Conservation (phyloP, 2,888 invertebrate species). For the Gandaritis pyraliata region DNA sequence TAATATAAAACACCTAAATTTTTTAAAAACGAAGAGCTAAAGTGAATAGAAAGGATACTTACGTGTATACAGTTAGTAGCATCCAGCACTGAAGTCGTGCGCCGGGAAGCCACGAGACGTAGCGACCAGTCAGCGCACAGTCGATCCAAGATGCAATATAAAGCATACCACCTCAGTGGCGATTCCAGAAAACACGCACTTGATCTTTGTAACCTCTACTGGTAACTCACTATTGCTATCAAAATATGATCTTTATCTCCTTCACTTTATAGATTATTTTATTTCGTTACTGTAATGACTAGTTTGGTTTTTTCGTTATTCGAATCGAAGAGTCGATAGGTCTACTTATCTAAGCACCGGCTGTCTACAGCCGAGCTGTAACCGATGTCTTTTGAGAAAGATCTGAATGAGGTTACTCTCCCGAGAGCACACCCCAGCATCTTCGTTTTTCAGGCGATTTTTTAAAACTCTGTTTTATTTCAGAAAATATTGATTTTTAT, state of each 20-base stretch:
- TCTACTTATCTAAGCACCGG: conserved; percentile 83
- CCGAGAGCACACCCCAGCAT: conserved; percentile 81
- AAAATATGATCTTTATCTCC: conserved; percentile 53
- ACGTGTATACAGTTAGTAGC: conserved; percentile 89
- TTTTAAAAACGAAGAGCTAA: conserved; percentile 10
- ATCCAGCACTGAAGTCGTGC: conserved; percentile 86
- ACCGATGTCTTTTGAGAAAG: conserved; percentile 62
- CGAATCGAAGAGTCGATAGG: conserved; percentile 53
- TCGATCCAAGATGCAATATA: conserved; percentile 83
- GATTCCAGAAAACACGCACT: conserved; percentile 59
- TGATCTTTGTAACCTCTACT: conserved; percentile 57
- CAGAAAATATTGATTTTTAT: conserved; percentile 47
- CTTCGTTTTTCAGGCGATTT: conserved; percentile 69
- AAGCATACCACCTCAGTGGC: conserved; percentile 83
- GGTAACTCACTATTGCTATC: conserved; percentile 75
- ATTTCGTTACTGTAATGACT: conserved; percentile 58
- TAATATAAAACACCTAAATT: no score
- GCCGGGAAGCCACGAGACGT: conserved; percentile 85
- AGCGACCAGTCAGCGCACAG: conserved; percentile 85
- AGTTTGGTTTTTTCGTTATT: conserved; percentile 59
- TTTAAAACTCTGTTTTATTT: conserved; percentile 57
- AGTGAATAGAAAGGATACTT: conserved; percentile 62
- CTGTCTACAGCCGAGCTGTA: conserved; percentile 80
- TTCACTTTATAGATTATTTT: conserved; percentile 33
- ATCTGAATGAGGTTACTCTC: conserved; percentile 71